These are phyloP conservation scores for Tympanoctomys barrerae DNA, from an alignment of 2,797 vertebrate genomes.

Conservation along the genomic window DNA sequence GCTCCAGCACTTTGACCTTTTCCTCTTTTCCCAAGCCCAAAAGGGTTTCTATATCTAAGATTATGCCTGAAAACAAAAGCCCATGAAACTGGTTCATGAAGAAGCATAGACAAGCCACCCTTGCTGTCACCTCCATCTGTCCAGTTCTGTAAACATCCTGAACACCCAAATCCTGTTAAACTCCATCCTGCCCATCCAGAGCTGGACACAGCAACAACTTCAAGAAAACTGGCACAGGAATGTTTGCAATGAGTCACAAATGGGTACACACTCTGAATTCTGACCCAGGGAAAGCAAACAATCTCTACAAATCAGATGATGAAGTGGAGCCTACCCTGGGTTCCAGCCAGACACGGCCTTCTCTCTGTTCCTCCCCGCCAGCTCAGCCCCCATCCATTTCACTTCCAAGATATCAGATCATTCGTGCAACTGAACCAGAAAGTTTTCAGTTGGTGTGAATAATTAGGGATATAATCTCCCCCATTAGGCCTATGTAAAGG, in stretches of 20 bases:
- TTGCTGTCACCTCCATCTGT: not conserved
- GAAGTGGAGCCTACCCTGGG: not conserved
- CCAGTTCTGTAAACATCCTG: not conserved
- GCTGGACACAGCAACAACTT: not conserved
- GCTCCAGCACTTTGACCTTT: too few species aligned
- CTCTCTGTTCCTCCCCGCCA: not conserved
- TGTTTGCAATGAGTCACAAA: not conserved
- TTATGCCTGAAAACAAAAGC: not conserved
- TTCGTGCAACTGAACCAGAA: not conserved
- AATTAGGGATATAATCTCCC: slow-evolving; percentile 61
- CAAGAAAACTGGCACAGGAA: not conserved
- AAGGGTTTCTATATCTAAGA: not conserved
- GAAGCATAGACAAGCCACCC: not conserved
- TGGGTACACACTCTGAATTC: not conserved
- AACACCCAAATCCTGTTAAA: not conserved
- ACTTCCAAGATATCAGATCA: not conserved
- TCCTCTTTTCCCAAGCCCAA: not conserved
- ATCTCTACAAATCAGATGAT: not conserved
- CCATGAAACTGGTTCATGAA: not conserved
- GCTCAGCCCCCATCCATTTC: not conserved
- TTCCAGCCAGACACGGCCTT: not conserved
- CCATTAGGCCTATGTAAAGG: slow-evolving; percentile 11
- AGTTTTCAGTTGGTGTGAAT: slow-evolving; percentile 21
- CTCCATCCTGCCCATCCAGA: not conserved
- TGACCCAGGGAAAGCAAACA: slow-evolving; percentile 17